Evolutionary conservation across 2,888 invertebrate species (phyloP), one percentile per base, ranked within the genome.

Genomic region (Tiliacea citrago): DNA sequence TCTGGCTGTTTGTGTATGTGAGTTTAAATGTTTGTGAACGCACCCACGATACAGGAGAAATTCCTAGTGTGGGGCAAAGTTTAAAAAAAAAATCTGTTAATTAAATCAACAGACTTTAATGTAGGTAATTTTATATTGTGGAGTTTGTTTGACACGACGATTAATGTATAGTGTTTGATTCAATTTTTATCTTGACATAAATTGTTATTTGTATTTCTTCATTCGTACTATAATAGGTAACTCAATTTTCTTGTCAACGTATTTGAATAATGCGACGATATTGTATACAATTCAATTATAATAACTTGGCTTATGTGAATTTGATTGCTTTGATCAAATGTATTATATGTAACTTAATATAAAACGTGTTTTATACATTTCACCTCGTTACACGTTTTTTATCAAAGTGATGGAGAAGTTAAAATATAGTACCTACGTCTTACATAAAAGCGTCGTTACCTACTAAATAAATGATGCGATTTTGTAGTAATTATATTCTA

Each of bases 261-360:
- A n/a, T 49, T 77, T 80, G 73, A 77, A 24, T 79, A 79, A 58
- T 60, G 10, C n/a, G 72, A 13, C 35, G 21, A 45, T 79, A 58
- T 72, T 65, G 39, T 42, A n/a, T 39, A 45, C 4, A 21, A 55
- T 61, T 74, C 24, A 61, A 51, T 77, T 55, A 35, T 45, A n/a
- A n/a, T n/a, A 61, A 77, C 24, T 80, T 61, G 21, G 24, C 6
- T 74, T 39, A 12, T 4, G 8, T 42, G 10, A 18, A 12, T 76
- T 79, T 81, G 81, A 81, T 77, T 61, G 65, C 66, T 80, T 79
- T 18, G 47, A 47, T 16, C 0, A 51, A 51, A 35, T 57, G n/a
- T n/a, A n/a, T n/a, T n/a, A n/a, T n/a, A n/a, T n/a, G 13, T 53
- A 57, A 18, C 4, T 3, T 24, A 2, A 39, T 39, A 24, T 13